phyloP scores from a whole-genome alignment of 2,888 invertebrate species.

The Nomada fucata region DNA sequence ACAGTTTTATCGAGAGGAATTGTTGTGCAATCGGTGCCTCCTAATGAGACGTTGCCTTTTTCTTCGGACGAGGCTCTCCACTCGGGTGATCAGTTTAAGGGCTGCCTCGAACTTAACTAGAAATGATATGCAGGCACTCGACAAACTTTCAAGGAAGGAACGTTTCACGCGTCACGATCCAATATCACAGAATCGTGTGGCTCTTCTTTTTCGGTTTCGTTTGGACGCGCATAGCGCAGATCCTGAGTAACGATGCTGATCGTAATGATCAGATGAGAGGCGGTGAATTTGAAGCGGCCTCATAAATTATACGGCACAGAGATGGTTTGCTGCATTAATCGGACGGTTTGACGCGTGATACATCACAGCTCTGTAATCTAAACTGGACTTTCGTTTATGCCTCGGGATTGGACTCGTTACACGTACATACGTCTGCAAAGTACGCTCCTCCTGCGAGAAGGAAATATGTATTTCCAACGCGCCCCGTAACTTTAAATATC shows the following conservation, averaged over 20 bases:
- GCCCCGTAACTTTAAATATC: neutral
- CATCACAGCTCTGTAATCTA: slow-evolving; percentile 8
- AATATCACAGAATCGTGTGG: neutral
- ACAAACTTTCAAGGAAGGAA: too few species aligned
- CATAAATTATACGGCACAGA: slow-evolving; percentile 25
- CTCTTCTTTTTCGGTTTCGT: neutral
- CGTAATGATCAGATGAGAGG: slow-evolving; percentile 21
- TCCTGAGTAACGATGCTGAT: slow-evolving; percentile 17
- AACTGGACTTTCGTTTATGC: slow-evolving; percentile 22
- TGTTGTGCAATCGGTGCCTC: neutral
- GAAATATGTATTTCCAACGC: neutral
- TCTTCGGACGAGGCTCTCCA: too few species aligned
- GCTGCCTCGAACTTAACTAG: too few species aligned
- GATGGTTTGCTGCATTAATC: slow-evolving; percentile 23
- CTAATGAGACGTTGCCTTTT: neutral
- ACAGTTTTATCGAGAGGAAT: neutral
- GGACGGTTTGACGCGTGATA: slow-evolving; percentile 22
- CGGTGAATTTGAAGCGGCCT: slow-evolving; percentile 19
- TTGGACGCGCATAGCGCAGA: neutral
- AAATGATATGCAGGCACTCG: too few species aligned
- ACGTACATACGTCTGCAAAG: neutral
- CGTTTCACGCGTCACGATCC: too few species aligned
- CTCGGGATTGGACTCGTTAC: neutral
- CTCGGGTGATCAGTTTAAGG: too few species aligned
- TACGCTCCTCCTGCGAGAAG: neutral